Percentiles rank a stretch among this genome's conserved stretches.
These are phyloP conservation scores for Margarornis squamiger DNA, from an alignment of 2,797 vertebrate species.

Conservation along the genomic window DNA sequence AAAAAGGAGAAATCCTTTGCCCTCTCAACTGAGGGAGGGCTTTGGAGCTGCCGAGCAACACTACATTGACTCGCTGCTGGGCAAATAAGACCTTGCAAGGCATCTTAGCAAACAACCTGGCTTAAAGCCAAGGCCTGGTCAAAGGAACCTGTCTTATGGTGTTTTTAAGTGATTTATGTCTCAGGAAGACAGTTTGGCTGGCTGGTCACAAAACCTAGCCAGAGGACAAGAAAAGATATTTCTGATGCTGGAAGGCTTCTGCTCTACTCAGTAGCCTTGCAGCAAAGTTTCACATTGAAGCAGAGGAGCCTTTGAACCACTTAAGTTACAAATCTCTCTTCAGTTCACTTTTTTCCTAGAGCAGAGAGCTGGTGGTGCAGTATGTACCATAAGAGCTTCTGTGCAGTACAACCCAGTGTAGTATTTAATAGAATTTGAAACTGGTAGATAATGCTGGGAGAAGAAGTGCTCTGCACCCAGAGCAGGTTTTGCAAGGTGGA, in stretches of 20 bases:
- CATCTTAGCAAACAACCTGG: background rate
- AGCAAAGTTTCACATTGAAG: background rate
- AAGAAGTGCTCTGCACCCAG: background rate
- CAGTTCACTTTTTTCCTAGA: background rate
- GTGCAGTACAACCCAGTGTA: background rate
- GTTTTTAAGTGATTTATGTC: background rate
- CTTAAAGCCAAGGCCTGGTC: background rate
- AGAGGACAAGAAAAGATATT: background rate
- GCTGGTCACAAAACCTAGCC: background rate
- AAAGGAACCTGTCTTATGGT: background rate
- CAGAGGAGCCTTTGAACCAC: background rate
- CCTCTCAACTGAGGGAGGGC: background rate
- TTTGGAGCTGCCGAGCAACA: background rate
- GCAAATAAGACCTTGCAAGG: background rate
- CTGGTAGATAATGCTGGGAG: rapidly evolving
- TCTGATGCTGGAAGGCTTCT: background rate
- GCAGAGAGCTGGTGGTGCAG: background rate
- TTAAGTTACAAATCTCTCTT: background rate
- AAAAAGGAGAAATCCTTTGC: background rate
- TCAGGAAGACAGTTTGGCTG: background rate
- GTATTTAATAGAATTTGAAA: background rate
- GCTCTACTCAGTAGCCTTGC: background rate
- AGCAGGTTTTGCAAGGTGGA: background rate
- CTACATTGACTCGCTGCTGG: background rate
- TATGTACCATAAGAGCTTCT: background rate